Percentiles rank a stretch among this genome's conserved stretches.
phyloP scores from a whole-genome alignment of 2,797 vertebrate species.

The Vultur gryphus region DNA sequence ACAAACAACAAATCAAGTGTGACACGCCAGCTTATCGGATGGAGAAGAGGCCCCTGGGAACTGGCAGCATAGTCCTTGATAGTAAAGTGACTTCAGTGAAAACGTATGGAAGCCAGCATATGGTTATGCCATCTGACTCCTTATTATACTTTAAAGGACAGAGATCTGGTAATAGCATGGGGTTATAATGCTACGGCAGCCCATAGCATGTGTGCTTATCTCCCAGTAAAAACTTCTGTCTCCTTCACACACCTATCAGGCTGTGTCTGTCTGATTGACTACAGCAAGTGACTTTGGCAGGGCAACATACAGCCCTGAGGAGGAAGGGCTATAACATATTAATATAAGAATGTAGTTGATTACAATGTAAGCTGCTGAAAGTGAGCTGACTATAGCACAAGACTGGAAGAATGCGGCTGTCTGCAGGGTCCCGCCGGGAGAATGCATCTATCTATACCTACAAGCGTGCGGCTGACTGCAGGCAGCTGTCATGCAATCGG shows the following conservation, averaged over 20 bases:
- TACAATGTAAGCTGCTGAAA: slow-evolving; percentile 18
- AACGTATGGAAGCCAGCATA: background rate
- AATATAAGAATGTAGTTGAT: slow-evolving; percentile 50
- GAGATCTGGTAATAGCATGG: background rate
- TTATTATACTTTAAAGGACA: slow-evolving; percentile 19
- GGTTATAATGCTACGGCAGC: background rate
- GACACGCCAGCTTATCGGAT: background rate
- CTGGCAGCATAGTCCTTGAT: background rate
- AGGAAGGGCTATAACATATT: slow-evolving; percentile 22
- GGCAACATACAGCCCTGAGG: background rate
- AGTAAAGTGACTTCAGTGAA: background rate
- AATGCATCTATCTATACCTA: slow-evolving; percentile 57
- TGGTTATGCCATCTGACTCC: background rate
- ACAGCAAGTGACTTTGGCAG: background rate
- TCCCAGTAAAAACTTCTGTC: background rate
- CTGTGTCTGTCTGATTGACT: background rate
- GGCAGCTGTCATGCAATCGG: slow-evolving; percentile 10
- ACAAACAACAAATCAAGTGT: background rate
- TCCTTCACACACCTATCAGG: background rate
- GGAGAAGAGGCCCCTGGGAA: background rate
- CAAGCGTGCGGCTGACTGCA: background rate
- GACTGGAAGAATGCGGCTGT: slow-evolving; percentile 45
- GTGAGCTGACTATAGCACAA: slow-evolving; percentile 41
- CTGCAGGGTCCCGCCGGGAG: slow-evolving; percentile 5
- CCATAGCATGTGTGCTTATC: background rate